Base-by-base conservation (phyloP, 2,113 vertebrate genomes). In the Archilochus colubris region DNA sequence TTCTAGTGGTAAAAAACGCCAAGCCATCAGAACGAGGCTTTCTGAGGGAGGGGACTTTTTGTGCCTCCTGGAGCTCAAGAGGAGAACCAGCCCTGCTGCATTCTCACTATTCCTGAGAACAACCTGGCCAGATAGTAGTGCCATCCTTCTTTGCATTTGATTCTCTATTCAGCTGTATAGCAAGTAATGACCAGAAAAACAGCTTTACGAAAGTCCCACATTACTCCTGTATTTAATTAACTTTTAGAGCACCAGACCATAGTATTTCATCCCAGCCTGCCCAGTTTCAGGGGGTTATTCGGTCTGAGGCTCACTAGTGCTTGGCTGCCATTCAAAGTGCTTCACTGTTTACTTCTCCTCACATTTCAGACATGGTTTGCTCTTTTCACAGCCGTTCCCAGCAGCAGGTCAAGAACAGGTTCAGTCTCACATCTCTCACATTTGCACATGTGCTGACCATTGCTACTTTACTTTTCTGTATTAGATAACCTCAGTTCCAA, bases 151-250 rank as follows among this genome's bases (percentile, higher is more conserved):
- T 70, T 67, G n/a, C 64, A 84, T 92, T 92, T 82, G 61, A 63
- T 92, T 91, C 94, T 44, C 70, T 91, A 88, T 78, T 95, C 62
- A 95, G 82, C 72, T 95, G 93, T 59, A 22, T 84, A 97, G 88
- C 82, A 96, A 79, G 67, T 94, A 95, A 96, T 57, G 78, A 83
- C 81, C 85, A 70, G 86, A 95, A 92, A 95, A 92, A 84, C 94
- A 96, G 93, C 91, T 95, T 93, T 95, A 67, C 46, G 68, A 81
- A 94, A 93, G 82, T 31, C 28, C 28, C 72, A 33, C 23, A 44
- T 90, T 88, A 87, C 77, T 95, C 75, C 92, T 91, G 46, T 58
- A 81, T 92, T 97, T 97, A 95, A 97, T 97, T 95, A 97, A 95
- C 95, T 97, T 97, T 9, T 27, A 88, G 62, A 81, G 72, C 86